Evolutionary conservation across 2,113 vertebrate species (phyloP).

Genomic region (Python bivittatus): DNA sequence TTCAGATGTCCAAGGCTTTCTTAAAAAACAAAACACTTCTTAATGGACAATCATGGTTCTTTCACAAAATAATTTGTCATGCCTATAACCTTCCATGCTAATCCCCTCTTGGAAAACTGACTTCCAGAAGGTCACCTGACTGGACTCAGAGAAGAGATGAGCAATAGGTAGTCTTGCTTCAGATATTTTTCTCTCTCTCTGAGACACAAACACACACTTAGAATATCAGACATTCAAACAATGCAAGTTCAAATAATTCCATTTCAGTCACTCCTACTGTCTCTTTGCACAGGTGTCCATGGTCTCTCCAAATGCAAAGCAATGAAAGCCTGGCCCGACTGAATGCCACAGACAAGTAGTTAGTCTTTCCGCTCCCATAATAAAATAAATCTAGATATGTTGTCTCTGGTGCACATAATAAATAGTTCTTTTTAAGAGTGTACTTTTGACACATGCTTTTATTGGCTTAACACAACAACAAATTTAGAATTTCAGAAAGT

Average conservation of each 20-base stretch:
- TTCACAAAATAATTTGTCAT: neutral
- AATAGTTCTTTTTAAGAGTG: slow-evolving; percentile 17
- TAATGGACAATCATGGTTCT: neutral
- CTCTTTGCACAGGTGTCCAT: neutral
- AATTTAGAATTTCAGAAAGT: slow-evolving; percentile 1
- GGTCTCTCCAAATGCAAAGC: neutral
- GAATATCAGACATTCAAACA: slow-evolving; percentile 12
- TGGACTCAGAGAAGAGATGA: neutral
- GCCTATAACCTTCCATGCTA: neutral
- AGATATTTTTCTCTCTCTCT: neutral
- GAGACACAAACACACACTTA: neutral
- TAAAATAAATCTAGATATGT: slow-evolving; percentile 15
- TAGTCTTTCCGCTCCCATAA: neutral
- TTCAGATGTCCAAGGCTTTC: neutral
- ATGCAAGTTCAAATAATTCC: slow-evolving; percentile 16
- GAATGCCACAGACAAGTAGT: neutral
- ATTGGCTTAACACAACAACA: neutral
- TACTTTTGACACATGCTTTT: neutral
- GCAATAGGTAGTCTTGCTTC: neutral
- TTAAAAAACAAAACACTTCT: neutral
- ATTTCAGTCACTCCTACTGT: neutral
- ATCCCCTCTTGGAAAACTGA: neutral
- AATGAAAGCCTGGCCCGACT: slow-evolving; percentile 7
- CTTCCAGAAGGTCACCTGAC: neutral
- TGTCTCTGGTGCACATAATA: neutral